These are phyloP conservation scores for Rhagonycha fulva DNA, from an alignment of 2,888 invertebrate genomes.

Conservation along the genomic window DNA sequence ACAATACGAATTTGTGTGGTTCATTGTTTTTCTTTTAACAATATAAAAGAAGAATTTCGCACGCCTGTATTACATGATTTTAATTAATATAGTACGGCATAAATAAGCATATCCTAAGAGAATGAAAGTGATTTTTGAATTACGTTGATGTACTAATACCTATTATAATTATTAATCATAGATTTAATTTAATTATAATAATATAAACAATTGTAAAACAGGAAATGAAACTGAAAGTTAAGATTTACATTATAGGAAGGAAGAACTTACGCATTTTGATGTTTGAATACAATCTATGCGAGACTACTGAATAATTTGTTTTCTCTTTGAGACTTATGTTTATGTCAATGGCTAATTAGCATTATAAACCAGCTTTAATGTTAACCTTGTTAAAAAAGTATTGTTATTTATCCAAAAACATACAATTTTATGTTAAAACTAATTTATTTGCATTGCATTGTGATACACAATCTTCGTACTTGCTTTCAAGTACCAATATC, in stretches of 20 bases:
- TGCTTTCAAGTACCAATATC: no score
- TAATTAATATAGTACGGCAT: slow-evolving; percentile 12
- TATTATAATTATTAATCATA: neutral
- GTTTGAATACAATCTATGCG: no score
- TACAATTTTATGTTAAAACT: no score
- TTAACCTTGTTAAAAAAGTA: no score
- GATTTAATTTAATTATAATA: neutral
- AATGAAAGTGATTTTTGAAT: slow-evolving; percentile 13
- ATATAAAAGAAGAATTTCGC: slow-evolving; percentile 11
- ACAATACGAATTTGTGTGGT: neutral
- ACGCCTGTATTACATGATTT: slow-evolving; percentile 4
- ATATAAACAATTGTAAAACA: neutral
- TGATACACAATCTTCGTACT: no score
- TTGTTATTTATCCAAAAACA: no score
- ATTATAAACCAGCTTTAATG: no score
- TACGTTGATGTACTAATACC: neutral
- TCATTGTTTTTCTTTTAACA: slow-evolving; percentile 4
- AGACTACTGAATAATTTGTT: no score
- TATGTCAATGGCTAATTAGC: no score
- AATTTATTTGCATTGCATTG: no score
- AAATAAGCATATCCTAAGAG: neutral
- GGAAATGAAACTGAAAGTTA: neutral
- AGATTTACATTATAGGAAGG: neutral
- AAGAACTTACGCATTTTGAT: neutral
- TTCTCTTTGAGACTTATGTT: no score